Conservation (phyloP, 2,113 vertebrate genomes). For the Heterochromis multidens region DNA sequence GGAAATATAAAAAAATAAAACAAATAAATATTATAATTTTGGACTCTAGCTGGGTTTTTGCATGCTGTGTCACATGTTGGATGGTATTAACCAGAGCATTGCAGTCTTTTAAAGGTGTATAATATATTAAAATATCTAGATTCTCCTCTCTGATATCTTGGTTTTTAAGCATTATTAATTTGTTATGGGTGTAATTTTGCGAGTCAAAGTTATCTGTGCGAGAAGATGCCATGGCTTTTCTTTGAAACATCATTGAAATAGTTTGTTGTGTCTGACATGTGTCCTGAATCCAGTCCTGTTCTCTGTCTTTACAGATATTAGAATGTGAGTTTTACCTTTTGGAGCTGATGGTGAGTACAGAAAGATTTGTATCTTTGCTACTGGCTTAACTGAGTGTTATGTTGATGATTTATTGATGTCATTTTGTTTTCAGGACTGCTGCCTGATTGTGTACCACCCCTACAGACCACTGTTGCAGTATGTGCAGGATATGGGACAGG, state of each 20-base stretch:
- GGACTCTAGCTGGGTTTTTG: too few species aligned
- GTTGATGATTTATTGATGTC: background rate
- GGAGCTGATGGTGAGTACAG: slow-evolving; percentile 92
- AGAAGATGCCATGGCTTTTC: background rate
- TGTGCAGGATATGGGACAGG: slow-evolving; percentile 99
- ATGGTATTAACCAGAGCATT: background rate
- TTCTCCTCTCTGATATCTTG: background rate
- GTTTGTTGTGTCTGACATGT: background rate
- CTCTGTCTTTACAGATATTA: slow-evolving; percentile 81
- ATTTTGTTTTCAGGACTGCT: slow-evolving; percentile 86
- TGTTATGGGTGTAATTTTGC: background rate
- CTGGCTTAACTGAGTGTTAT: background rate
- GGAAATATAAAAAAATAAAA: too few species aligned
- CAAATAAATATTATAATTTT: too few species aligned
- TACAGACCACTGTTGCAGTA: slow-evolving; percentile 97
- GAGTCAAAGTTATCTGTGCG: background rate
- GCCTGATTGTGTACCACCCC: slow-evolving; percentile 98
- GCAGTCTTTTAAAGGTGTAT: background rate
- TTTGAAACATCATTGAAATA: background rate
- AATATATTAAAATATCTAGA: background rate
- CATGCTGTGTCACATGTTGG: background rate
- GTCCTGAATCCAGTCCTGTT: background rate
- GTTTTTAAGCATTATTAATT: background rate
- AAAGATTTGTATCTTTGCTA: background rate
- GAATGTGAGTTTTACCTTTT: slow-evolving; percentile 99